Percentiles rank a stretch among this genome's conserved stretches.
These are phyloP conservation scores for Resseliella maxima DNA, from an alignment of 2,888 invertebrate genomes.

Conservation along the genomic window DNA sequence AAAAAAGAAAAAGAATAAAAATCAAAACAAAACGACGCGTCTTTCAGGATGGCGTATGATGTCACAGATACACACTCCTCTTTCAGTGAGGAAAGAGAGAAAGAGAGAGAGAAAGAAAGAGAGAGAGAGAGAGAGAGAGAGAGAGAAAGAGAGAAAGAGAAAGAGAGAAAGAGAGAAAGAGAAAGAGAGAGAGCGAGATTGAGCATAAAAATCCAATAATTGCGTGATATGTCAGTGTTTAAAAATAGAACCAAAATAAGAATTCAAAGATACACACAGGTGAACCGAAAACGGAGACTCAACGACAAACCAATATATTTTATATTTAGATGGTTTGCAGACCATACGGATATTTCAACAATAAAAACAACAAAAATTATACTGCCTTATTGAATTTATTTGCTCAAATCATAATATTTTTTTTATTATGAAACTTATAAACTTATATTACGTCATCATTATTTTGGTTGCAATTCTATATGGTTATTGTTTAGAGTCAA, in stretches of 20 bases:
- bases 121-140: not conserved
- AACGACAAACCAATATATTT: not conserved
- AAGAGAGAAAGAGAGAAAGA: not conserved
- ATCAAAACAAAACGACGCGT: not conserved
- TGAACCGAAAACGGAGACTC: not conserved
- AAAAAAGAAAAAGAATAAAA: too few species aligned
- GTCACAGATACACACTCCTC: not conserved
- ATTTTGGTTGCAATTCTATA: too few species aligned
- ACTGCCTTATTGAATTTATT: too few species aligned
- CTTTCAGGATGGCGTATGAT: too few species aligned
- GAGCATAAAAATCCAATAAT: not conserved
- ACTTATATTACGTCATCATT: too few species aligned
- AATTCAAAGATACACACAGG: not conserved
- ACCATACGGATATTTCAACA: not conserved
- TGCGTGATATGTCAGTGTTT: constrained; percentile 18
- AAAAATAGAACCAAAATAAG: not conserved
- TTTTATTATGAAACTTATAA: too few species aligned
- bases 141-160: not conserved
- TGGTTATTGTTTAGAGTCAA: too few species aligned
- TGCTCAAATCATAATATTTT: too few species aligned
- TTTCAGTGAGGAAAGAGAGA: not conserved
- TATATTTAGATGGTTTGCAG: not conserved
- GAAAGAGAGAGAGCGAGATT: not conserved
- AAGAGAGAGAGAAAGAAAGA: not conserved
- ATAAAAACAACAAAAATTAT: too few species aligned